Conservation (phyloP, 2,113 vertebrate species). For the Oriolus oriolus region DNA sequence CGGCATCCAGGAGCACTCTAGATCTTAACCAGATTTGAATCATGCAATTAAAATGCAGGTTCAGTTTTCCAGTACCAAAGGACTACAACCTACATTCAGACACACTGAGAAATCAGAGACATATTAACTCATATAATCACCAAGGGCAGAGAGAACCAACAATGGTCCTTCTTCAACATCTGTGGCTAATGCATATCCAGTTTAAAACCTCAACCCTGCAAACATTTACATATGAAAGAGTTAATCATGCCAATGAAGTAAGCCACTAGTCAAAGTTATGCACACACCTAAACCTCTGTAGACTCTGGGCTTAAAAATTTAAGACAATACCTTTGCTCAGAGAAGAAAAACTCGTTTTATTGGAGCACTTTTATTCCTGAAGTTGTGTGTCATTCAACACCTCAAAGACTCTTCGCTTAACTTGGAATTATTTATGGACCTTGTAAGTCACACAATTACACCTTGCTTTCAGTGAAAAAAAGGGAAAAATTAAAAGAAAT, state of each 20-base stretch:
- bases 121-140: not conserved
- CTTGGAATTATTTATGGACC: not conserved
- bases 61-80: not conserved
- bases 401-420: not conserved
- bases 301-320: conserved; percentile 14
- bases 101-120: not conserved
- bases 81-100: not conserved
- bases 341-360: conserved; percentile 25
- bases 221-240: not conserved
- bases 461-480: not conserved
- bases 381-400: not conserved
- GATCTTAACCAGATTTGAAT: not conserved
- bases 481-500: not conserved
- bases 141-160: not conserved
- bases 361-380: not conserved
- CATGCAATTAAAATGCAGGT: not conserved
- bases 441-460: not conserved
- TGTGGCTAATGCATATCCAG: not conserved
- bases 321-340: not conserved
- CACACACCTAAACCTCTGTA: not conserved
- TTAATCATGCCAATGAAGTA: not conserved
- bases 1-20: not conserved
- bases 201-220: not conserved
- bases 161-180: not conserved
- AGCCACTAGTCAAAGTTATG: not conserved